Conservation (phyloP, 2,113 vertebrate genomes). For the Semicossyphus pulcher region DNA sequence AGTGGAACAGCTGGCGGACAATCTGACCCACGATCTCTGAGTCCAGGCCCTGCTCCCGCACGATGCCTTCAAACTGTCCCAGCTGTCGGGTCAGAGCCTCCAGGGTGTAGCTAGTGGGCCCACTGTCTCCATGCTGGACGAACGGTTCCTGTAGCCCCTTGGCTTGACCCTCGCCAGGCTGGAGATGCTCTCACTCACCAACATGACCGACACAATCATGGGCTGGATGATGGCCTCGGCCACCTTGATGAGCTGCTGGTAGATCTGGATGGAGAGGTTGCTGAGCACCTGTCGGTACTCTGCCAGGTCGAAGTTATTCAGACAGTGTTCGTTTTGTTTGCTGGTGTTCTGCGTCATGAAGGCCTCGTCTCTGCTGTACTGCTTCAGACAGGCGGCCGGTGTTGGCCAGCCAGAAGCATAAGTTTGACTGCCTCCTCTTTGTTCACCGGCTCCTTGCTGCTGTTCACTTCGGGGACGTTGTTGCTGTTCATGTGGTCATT, state of each 20-base stretch:
- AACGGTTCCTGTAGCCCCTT: slow-evolving; percentile 90
- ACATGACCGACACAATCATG: slow-evolving; percentile 93
- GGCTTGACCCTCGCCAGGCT: slow-evolving; percentile 91
- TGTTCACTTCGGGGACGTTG: slow-evolving; percentile 71
- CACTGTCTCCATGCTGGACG: slow-evolving; percentile 81
- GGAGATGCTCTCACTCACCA: slow-evolving; percentile 96
- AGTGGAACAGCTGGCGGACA: slow-evolving; percentile 93
- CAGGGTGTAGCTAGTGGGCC: slow-evolving; percentile 84
- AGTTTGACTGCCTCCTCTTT: slow-evolving; percentile 83
- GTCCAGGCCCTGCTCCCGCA: slow-evolving; percentile 94
- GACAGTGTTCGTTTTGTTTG: slow-evolving; percentile 96
- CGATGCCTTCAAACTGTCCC: slow-evolving; percentile 83
- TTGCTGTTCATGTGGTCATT: slow-evolving; percentile 53
- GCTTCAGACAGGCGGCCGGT: slow-evolving; percentile 94
- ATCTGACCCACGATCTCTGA: slow-evolving; percentile 93
- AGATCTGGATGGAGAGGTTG: slow-evolving; percentile 97
- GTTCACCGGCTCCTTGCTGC: slow-evolving; percentile 85
- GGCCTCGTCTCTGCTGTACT: slow-evolving; percentile 93
- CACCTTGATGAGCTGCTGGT: slow-evolving; percentile 94
- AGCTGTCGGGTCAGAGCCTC: slow-evolving; percentile 88
- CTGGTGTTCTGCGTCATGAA: slow-evolving; percentile 92
- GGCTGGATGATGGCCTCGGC: slow-evolving; percentile 87
- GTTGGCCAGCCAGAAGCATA: slow-evolving; percentile 95
- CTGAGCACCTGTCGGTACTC: slow-evolving; percentile 95
- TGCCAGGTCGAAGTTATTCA: slow-evolving; percentile 96